Conservation (phyloP, 2,113 vertebrate species). For the Cephalopholis sonnerati region DNA sequence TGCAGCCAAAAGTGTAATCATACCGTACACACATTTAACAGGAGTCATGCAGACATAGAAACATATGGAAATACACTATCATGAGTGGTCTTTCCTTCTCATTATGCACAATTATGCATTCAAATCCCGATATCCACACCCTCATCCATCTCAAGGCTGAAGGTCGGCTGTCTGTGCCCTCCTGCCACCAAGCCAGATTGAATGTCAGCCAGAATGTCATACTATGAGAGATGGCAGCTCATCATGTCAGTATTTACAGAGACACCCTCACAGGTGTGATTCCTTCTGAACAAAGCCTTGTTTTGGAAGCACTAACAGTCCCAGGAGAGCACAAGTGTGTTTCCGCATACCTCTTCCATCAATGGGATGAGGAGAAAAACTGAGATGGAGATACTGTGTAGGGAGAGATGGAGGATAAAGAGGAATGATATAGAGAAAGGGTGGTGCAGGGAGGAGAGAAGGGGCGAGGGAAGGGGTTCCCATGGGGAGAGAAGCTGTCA, state of each 20-base stretch:
- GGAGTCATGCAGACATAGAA: conserved; percentile 19
- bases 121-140: conserved; percentile 32
- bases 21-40: conserved; percentile 39
- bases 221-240: conserved; percentile 73
- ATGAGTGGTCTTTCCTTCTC: conserved; percentile 16
- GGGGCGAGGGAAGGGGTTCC: conserved; percentile 69
- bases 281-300: conserved; percentile 60
- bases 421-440: conserved; percentile 63
- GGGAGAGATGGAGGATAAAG: conserved; percentile 65
- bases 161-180: conserved; percentile 65
- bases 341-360: conserved; percentile 48
- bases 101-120: conserved; percentile 58
- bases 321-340: conserved; percentile 60
- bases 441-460: conserved; percentile 60
- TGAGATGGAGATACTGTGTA: conserved; percentile 32
- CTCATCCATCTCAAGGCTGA: conserved; percentile 69
- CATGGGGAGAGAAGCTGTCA: conserved; percentile 82
- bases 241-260: conserved; percentile 78
- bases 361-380: conserved; percentile 39
- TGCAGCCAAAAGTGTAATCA: conserved; percentile 62
- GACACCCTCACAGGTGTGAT: conserved; percentile 60
- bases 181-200: conserved; percentile 62
- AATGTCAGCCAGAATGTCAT: conserved; percentile 74
- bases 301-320: conserved; percentile 64
- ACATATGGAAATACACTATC: conserved; percentile 13